These are phyloP conservation scores for human (Homo sapiens) DNA, from an alignment of 2,113 vertebrate genomes.

Conservation along the genomic window GRCh38 chr7:48813001-48813500, in stretches of 20 bases:
- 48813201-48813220: background rate
- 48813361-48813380: background rate
- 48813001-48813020: background rate
- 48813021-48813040: too few species aligned
- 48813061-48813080: background rate
- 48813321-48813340: background rate
- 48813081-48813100: background rate
- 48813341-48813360: background rate
- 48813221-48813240: too few species aligned
- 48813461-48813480: background rate
- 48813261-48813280: background rate
- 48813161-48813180: background rate
- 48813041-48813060: background rate
- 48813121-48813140: background rate
- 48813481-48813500: background rate
- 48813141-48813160: background rate
- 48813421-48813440: background rate
- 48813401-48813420: background rate
- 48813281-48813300: background rate
- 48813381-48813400: background rate
- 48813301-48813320: rapidly evolving
- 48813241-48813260: background rate
- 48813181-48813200: background rate
- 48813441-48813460: background rate
- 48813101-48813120: background rate